Percentiles rank a stretch among this genome's conserved stretches.
phyloP scores from a whole-genome alignment of 2,113 vertebrate genomes.

The Patagioenas fasciata region DNA sequence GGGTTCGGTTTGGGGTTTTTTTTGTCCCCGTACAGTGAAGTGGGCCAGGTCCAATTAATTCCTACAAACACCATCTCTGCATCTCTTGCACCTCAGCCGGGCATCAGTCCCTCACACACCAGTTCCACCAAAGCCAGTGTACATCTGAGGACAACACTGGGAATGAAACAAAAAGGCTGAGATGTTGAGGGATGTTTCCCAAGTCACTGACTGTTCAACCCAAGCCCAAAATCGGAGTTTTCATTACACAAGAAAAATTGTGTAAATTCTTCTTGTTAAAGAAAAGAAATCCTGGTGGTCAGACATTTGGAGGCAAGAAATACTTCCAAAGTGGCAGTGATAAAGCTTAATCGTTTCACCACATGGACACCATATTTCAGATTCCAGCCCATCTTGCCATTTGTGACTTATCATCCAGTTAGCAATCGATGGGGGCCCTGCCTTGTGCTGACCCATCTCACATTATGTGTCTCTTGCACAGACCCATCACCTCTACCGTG shows the following conservation, averaged over 20 bases:
- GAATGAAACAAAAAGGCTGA: background rate
- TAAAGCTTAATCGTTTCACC: background rate
- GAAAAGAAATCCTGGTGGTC: background rate
- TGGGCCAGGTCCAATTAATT: background rate
- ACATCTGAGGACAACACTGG: rapidly evolving
- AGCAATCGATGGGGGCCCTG: background rate
- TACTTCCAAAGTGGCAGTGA: background rate
- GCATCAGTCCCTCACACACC: background rate
- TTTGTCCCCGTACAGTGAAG: background rate
- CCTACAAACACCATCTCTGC: background rate
- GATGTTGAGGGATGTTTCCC: background rate
- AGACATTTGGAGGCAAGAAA: background rate
- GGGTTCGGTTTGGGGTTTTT: background rate
- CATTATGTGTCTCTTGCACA: background rate
- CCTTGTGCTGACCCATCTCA: rapidly evolving
- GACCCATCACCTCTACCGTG: background rate
- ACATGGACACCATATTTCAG: background rate
- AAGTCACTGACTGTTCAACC: background rate
- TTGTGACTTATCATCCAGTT: background rate
- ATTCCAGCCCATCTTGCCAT: background rate
- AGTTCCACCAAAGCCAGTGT: background rate
- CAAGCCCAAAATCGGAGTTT: background rate
- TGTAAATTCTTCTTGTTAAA: background rate
- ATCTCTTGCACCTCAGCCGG: background rate
- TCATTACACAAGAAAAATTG: background rate